Percentiles rank a stretch among this genome's conserved stretches.
phyloP scores from a whole-genome alignment of 2,888 invertebrate genomes.

The Acleris holmiana region DNA sequence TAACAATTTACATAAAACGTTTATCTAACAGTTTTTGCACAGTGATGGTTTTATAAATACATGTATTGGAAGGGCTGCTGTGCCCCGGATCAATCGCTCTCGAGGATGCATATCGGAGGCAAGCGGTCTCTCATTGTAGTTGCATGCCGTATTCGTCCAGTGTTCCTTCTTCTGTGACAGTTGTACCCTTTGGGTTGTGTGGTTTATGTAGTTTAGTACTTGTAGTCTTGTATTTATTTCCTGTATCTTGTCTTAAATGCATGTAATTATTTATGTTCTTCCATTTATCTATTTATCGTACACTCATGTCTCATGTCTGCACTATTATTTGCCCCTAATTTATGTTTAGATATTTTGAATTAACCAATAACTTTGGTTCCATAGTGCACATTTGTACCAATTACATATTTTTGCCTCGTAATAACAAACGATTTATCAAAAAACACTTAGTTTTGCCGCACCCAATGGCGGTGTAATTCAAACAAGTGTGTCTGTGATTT shows the following conservation, averaged over 20 bases:
- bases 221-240: constrained; percentile 20
- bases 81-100: constrained; percentile 61
- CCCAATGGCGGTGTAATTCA: too few species aligned
- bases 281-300: constrained; percentile 13
- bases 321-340: neutral
- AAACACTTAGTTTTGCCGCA: too few species aligned
- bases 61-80: constrained; percentile 63
- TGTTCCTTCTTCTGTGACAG: constrained; percentile 33
- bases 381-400: too few species aligned
- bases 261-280: constrained; percentile 37
- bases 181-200: constrained; percentile 29
- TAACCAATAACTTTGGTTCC: too few species aligned
- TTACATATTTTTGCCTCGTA: too few species aligned
- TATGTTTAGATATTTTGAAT: neutral
- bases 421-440: too few species aligned
- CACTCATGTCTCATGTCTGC: constrained; percentile 8
- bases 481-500: too few species aligned
- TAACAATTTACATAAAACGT: constrained; percentile 54
- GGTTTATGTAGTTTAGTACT: constrained; percentile 25
- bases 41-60: constrained; percentile 68
- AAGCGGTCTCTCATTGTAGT: constrained; percentile 69
- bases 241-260: constrained; percentile 28
- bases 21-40: constrained; percentile 77
- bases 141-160: constrained; percentile 54
- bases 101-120: constrained; percentile 83